A percentile compares a stretch with the other conserved stretches of the same genome.
Conservation (phyloP, 2,888 invertebrate genomes). For the Chrysomela aeneicollis region DNA sequence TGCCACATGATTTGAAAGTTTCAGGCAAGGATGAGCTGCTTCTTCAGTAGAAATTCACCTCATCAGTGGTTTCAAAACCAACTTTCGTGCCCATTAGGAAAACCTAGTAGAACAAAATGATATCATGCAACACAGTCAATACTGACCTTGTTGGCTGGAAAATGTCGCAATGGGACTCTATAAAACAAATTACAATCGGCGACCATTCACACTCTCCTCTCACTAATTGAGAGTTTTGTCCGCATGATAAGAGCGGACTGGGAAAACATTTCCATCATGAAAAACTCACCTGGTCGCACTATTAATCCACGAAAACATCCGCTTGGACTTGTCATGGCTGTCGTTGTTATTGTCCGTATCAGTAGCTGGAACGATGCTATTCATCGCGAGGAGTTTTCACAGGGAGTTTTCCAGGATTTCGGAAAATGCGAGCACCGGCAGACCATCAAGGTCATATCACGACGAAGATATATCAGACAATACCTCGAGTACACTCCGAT, state of each 20-base stretch:
- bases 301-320: constrained; percentile 38
- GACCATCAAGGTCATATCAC: constrained; percentile 27
- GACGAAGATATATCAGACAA: constrained; percentile 19
- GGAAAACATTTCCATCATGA: neutral
- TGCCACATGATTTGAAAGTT: no score
- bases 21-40: no score
- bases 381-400: constrained; percentile 26
- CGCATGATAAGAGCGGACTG: neutral
- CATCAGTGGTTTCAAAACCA: no score
- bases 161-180: neutral
- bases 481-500: constrained; percentile 19
- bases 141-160: neutral
- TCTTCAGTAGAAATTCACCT: no score
- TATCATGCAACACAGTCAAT: neutral
- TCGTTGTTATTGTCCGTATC: constrained; percentile 18
- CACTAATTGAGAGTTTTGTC: neutral
- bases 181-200: neutral
- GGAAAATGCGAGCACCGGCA: constrained; percentile 17
- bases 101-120: neutral
- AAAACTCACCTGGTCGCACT: constrained; percentile 31
- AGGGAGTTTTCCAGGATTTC: neutral
- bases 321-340: constrained; percentile 27
- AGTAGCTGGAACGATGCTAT: neutral
- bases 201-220: neutral
- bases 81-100: neutral